Base-by-base conservation (phyloP, 2,888 invertebrate genomes). In the Agrochola macilenta region DNA sequence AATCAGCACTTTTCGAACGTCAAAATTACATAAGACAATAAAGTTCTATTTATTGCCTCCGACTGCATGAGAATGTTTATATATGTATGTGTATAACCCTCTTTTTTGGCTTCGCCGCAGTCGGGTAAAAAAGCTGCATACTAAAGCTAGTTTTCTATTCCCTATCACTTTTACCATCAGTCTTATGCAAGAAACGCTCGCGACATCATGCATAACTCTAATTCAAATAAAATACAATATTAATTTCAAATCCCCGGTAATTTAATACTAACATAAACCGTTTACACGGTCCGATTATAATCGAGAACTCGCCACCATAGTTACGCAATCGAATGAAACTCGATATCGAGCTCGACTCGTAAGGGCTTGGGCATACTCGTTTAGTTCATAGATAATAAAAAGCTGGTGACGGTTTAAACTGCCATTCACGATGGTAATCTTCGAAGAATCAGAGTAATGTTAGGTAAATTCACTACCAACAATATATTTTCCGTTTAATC, bases 251-350 rank as follows among this genome's bases (percentile, higher is more conserved):
- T 78, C 74, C 70, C 72, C 54, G 35, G 81, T 66, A 79, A 86
- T 78, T 71, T 86, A 78, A 82, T 79, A 79, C 72, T 61, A 75
- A 76, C 80, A 73, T 78, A 78, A 84, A 83, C 52, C 76, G 74
- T 87, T 87, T 85, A 84, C 63, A 78, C 81, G 80, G 66, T 81
- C 46, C 76, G 87, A 84, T 85, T 80, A 81, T 87, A 87, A 87
- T 87, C 84, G 88, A 82, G 82, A 82, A 78, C 81, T 82, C 74
- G 79, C 86, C 76, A 84, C 85, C 66, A 58, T 71, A 26, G 76
- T 89, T 89, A 86, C 83, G 84, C 60, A 89, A 89, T 84, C 82
- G 76, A 84, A 87, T 84, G 79, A 77, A 88, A 88, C 87, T 87
- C 77, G 82, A 87, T 87, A 81, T 66, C 74, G 70, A 79, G 9